These are phyloP conservation scores for Axea sp. DNA, from an alignment of 2,888 invertebrate genomes.

Conservation along the genomic window DNA sequence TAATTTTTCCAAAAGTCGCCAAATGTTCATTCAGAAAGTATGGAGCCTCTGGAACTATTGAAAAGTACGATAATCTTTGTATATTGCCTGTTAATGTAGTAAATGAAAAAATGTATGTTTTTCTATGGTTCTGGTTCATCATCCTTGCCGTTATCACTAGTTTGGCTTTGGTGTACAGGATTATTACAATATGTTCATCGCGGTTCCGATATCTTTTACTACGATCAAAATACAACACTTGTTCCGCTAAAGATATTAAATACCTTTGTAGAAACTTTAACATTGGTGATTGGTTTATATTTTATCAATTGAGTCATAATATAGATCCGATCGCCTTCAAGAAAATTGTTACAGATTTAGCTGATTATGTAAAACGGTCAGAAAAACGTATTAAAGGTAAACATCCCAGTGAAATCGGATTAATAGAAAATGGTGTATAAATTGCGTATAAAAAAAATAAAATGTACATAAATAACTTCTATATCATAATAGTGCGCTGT, in stretches of 20 bases:
- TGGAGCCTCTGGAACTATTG: background rate
- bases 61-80: background rate
- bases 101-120: constrained; percentile 96
- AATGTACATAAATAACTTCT: too few relatives aligned
- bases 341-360: background rate
- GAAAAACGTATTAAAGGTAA: too few relatives aligned
- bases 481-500: too few relatives aligned
- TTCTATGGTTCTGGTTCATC: constrained; percentile 96
- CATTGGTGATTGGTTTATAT: constrained; percentile 95
- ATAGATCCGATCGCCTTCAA: constrained; percentile 85
- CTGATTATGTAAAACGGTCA: background rate
- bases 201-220: background rate
- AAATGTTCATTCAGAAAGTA: constrained; percentile 97
- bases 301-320: constrained; percentile 94
- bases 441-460: too few relatives aligned
- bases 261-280: constrained; percentile 87
- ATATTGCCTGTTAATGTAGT: constrained; percentile 92
- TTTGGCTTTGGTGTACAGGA: background rate
- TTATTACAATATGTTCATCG: background rate
- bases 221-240: constrained; percentile 77
- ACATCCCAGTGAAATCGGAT: too few relatives aligned
- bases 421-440: too few relatives aligned
- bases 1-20: too few relatives aligned
- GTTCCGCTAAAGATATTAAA: constrained; percentile 82
- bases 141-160: constrained; percentile 83